A percentile compares a stretch with the other conserved stretches of the same genome.
These are phyloP conservation scores for Agrochola lota DNA, from an alignment of 2,888 invertebrate genomes.

Conservation along the genomic window DNA sequence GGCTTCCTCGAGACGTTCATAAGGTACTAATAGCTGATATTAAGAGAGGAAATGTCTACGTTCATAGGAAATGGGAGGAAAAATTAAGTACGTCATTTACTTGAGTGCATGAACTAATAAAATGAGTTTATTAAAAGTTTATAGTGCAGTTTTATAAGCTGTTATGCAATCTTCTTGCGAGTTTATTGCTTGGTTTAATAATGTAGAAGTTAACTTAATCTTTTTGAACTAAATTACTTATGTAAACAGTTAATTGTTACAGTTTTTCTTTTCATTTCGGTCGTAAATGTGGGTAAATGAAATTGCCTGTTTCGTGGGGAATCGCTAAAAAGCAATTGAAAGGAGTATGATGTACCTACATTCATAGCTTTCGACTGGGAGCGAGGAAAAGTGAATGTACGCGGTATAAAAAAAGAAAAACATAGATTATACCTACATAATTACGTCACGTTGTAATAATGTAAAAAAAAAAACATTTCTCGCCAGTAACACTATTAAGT, in stretches of 20 bases:
- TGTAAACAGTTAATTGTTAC: not conserved
- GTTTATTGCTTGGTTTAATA: constrained; percentile 26
- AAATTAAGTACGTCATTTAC: constrained; percentile 28
- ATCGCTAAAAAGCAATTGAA: too few species aligned
- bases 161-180: constrained; percentile 14
- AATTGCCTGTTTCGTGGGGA: too few species aligned
- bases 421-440: not conserved
- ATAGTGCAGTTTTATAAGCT: constrained; percentile 32
- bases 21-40: constrained; percentile 39
- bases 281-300: not conserved
- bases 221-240: not conserved
- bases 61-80: not conserved
- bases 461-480: not conserved
- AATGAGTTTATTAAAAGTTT: constrained; percentile 26
- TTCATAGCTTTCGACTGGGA: not conserved
- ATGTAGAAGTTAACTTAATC: not conserved
- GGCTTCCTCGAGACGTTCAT: constrained; percentile 37
- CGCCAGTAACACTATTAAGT: not conserved
- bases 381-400: not conserved
- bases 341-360: not conserved
- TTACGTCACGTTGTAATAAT: not conserved
- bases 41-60: constrained; percentile 26
- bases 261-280: not conserved
- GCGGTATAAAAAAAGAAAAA: not conserved
- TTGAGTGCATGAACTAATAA: constrained; percentile 18